Evolutionary conservation across 1,140 invertebrate species (phyloP), one percentile per base, ranked within the genome.

Genomic region (Chironomus striatipennis): DNA sequence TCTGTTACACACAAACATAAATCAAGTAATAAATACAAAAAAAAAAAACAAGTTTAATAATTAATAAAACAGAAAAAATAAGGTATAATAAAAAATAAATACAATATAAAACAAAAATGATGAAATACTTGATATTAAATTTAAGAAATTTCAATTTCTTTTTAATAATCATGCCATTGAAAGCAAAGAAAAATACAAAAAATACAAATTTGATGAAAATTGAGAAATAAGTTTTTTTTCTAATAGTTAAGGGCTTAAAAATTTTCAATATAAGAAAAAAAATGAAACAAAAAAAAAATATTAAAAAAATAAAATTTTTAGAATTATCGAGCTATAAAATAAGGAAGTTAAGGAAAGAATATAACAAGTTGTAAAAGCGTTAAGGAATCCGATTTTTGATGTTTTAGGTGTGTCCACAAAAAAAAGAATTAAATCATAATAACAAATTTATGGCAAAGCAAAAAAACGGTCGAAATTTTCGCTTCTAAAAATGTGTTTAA

Each of bases 111-210:
- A 34, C n/a, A 34, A 2, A 34, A 34, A 34, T 34, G n/a, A n/a
- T 47, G 43, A 47, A n/a, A 57, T 57, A n/a, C 47, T 57, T 57
- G 12, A 57, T n/a, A 57, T n/a, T 12, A 57, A n/a, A 57, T 57
- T 57, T n/a, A 57, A 57, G 47, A 57, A n/a, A 57, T 57, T 57
- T 57, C 15, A n/a, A n/a, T 57, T 57, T 57, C 12, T 15, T 15
- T 57, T 57, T 57, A 57, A n/a, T n/a, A 57, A 57, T 57, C 47
- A 57, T 57, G 47, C 47, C 47, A 57, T 57, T 57, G 47, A 57
- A 57, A 57, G 47, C 47, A 57, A 34, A 57, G 47, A 57, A 57
- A 57, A 12, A 57, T 15, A 34, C 5, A 34, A 34, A 34, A 34
- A n/a, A 57, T 57, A 57, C 47, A 57, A 57, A 57, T 57, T 57